Conservation (phyloP, 2,797 vertebrate genomes). For the Pteronotus mesoamericanus region DNA sequence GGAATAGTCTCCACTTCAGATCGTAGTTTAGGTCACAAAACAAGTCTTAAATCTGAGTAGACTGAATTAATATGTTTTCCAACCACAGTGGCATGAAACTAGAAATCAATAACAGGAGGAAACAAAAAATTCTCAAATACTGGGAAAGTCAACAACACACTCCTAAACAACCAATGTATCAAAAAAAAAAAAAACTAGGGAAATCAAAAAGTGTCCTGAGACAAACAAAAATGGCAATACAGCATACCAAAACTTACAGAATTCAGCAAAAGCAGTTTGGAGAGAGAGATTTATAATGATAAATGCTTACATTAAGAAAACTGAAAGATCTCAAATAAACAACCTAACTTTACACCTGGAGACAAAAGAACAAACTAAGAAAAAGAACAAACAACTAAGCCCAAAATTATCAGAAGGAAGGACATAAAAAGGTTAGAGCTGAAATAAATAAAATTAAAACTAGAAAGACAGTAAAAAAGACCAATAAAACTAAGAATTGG, state of each 20-base stretch:
- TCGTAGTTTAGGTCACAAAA: neutral
- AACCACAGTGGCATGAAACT: neutral
- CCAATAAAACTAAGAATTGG: neutral
- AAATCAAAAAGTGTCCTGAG: neutral
- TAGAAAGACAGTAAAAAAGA: neutral
- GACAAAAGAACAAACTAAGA: neutral
- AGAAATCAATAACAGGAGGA: neutral
- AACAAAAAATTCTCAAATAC: neutral
- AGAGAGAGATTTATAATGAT: neutral
- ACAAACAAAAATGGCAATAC: neutral
- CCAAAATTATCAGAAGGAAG: neutral
- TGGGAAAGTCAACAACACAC: neutral
- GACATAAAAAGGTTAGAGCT: neutral
- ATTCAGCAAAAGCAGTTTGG: neutral
- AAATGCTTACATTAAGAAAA: neutral
- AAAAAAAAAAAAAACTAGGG: too few species aligned
- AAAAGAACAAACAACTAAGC: neutral
- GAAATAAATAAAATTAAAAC: neutral
- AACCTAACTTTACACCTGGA: neutral
- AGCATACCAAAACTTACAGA: neutral
- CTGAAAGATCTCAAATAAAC: neutral
- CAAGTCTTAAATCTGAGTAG: neutral
- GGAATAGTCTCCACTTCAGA: neutral
- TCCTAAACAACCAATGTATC: neutral
- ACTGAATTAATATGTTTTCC: neutral